Conservation (phyloP, 92 coral and sea anemone genomes). For the Heliopora coerulea region DNA sequence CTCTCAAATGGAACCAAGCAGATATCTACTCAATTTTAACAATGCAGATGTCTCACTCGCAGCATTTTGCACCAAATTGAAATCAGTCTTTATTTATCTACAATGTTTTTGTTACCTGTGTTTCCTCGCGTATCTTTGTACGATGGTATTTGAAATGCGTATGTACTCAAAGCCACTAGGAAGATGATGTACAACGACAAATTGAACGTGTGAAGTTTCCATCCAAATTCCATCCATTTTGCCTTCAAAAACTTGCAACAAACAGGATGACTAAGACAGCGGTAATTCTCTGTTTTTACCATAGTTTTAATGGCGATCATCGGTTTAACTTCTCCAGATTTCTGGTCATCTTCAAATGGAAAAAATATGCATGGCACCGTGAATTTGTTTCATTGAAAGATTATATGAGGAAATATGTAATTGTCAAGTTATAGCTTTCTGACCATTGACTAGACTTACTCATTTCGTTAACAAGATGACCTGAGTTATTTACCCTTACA, state of each 20-base stretch:
- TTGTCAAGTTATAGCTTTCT: too few species aligned
- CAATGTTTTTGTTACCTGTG: background rate
- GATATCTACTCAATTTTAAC: too few species aligned
- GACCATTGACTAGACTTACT: too few species aligned
- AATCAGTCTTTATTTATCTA: too few species aligned
- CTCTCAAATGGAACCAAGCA: too few species aligned
- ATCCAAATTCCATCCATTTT: conserved; percentile 40
- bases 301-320: conserved; percentile 28
- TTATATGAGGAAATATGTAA: too few species aligned
- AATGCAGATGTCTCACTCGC: too few species aligned
- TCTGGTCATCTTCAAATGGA: background rate
- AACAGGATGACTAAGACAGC: conserved; percentile 37
- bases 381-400: too few species aligned
- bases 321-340: background rate
- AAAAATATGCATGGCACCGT: background rate
- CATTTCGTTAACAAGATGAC: too few species aligned
- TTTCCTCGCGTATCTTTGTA: background rate
- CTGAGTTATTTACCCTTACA: too few species aligned
- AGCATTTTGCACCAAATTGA: too few species aligned
- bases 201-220: conserved; percentile 6
- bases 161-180: conserved; percentile 19
- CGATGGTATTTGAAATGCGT: conserved; percentile 29
- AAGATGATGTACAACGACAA: conserved; percentile 8
- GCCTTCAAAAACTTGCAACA: conserved; percentile 38
- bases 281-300: conserved; percentile 11